Conservation (phyloP, 92 coral and sea anemone species). For the Pocillopora meandrina region DNA sequence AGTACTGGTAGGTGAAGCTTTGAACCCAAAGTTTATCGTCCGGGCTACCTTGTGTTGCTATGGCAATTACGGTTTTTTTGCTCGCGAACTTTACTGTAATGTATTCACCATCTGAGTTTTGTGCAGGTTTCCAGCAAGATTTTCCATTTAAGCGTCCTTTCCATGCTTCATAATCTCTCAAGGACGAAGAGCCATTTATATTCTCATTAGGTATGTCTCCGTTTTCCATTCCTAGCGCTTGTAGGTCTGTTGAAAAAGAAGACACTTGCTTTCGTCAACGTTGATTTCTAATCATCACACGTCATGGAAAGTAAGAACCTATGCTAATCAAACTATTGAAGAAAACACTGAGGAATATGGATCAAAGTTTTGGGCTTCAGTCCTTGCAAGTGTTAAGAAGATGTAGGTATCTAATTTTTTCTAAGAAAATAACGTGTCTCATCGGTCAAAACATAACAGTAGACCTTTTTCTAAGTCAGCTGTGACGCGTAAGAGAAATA, state of each 20-base stretch:
- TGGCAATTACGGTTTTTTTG: constrained; percentile 9
- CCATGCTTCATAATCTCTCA: not conserved
- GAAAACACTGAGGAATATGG: too few relatives aligned
- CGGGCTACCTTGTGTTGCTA: constrained; percentile 45
- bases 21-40: constrained; percentile 21
- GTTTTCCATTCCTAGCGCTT: constrained; percentile 27
- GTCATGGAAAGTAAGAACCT: too few relatives aligned
- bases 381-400: too few relatives aligned
- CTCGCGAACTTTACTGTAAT: not conserved
- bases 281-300: not conserved
- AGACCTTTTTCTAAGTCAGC: too few relatives aligned
- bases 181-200: not conserved
- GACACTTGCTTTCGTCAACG: not conserved
- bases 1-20: constrained; percentile 1
- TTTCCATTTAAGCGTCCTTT: constrained; percentile 15
- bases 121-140: constrained; percentile 20
- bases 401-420: too few relatives aligned
- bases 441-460: too few relatives aligned
- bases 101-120: not conserved
- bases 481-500: too few relatives aligned
- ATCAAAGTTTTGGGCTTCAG: too few relatives aligned
- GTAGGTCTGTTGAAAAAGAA: not conserved
- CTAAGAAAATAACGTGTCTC: too few relatives aligned
- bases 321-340: too few relatives aligned
- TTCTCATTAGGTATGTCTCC: not conserved